Evolutionary conservation across 2,888 invertebrate genomes (phyloP).

Genomic region (Polyommatus icarus): DNA sequence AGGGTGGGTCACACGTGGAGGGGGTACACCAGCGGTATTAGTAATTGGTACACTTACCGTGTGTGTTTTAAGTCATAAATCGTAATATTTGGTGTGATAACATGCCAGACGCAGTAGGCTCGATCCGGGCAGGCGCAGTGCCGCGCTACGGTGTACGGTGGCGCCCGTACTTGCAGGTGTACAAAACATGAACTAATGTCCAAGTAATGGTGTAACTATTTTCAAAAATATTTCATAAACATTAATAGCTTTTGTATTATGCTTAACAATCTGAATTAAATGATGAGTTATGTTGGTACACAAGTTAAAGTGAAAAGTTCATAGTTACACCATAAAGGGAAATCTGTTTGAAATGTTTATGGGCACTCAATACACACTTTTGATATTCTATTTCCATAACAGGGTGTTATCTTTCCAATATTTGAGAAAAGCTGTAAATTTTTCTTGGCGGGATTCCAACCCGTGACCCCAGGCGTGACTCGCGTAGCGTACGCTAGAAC

Average conservation of each 20-base stretch:
- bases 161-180: background rate
- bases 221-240: background rate
- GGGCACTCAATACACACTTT: background rate
- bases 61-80: slow-evolving; percentile 35
- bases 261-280: background rate
- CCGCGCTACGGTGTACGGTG: slow-evolving; percentile 20
- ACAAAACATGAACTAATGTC: background rate
- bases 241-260: background rate
- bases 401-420: background rate
- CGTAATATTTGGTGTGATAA: slow-evolving; percentile 38
- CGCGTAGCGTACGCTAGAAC: background rate
- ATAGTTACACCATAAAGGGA: background rate
- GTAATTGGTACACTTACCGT: slow-evolving; percentile 41
- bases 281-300: no score
- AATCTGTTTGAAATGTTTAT: background rate
- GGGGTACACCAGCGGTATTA: slow-evolving; percentile 34
- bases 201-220: background rate
- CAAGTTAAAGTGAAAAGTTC: background rate
- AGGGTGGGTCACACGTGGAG: background rate
- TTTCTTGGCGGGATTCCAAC: slow-evolving; percentile 4
- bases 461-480: background rate
- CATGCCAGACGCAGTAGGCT: slow-evolving; percentile 39
- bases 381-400: background rate
- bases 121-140: slow-evolving; percentile 42
- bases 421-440: background rate